Base-by-base conservation (phyloP, 1,140 invertebrate genomes). In the Nylanderia fulva region DNA sequence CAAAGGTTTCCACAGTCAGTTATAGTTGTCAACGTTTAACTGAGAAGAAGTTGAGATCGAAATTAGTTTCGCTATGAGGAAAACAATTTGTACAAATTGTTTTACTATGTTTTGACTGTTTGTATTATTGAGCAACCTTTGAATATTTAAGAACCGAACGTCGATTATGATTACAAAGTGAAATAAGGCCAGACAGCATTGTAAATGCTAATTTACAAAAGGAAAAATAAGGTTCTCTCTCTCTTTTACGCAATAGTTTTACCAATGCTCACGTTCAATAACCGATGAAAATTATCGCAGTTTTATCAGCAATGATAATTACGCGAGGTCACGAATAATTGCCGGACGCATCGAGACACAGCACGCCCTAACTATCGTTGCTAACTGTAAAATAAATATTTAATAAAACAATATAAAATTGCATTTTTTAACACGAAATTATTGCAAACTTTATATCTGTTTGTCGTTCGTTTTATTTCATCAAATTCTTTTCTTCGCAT, bases 251-350 rank as follows among this genome's bases (percentile, higher is more conserved):
- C 3, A 15, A 42, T 24, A 24, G 39, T 45, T 24, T 8, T 66
- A 21, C 4, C 13, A 66, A 69, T 29, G 29, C 3, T 5, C 15
- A 9, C 21, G 13, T 33, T 79, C 36, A 48, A 54, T 42, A 75
- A 52, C 33, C 60, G 45, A 64, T 64, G 83, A 42, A 79, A 85
- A 85, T 69, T 85, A 60, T 15, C 39, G 27, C 7, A n/a, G 11
- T 33, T 48, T 71, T 80, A 85, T 86, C 29, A 68, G 27, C 45
- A 6, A 56, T 15, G 77, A 75, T 69, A 69, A 58, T 75, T 63
- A 29, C 24, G 66, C 60, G 42, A 86, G 64, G 63, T 69, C 76
- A 11, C 71, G 13, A 54, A 52, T 79, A 54, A 56, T 85, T 61
- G 39, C 48, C 48, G 15, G 8, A 29, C 15, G 29, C 52, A 69